phyloP scores from a whole-genome alignment of 2,113 vertebrate species.

The Riparia riparia region DNA sequence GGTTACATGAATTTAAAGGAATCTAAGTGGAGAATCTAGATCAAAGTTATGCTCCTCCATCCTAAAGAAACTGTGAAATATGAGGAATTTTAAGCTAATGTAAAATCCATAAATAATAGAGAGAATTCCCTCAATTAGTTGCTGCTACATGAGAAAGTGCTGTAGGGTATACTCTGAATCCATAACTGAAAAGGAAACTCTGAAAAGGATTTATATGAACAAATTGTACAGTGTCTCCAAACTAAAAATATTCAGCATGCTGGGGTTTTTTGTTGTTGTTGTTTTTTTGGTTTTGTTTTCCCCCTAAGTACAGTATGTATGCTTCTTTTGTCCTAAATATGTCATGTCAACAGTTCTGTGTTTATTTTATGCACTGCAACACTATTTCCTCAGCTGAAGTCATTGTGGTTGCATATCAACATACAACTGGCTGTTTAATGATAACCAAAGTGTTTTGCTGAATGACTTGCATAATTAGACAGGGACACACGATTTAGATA shows the following conservation, averaged over 20 bases:
- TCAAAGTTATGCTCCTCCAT: not conserved
- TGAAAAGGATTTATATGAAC: conserved; percentile 28
- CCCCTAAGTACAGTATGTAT: not conserved
- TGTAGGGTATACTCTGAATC: conserved; percentile 46
- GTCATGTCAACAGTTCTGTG: conserved; percentile 19
- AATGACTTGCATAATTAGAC: not conserved
- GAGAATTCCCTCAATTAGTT: conserved; percentile 33
- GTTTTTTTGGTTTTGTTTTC: not conserved
- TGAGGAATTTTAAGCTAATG: conserved; percentile 29
- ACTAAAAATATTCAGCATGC: not conserved
- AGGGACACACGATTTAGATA: not conserved
- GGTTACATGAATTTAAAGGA: not conserved
- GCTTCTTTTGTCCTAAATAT: conserved; percentile 57
- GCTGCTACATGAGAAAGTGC: conserved; percentile 10
- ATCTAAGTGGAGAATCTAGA: conserved; percentile 1
- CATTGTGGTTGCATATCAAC: not conserved
- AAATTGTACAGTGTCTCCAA: conserved; percentile 22
- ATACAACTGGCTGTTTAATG: not conserved
- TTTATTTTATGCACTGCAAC: not conserved
- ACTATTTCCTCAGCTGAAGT: not conserved
- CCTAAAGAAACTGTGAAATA: conserved; percentile 35
- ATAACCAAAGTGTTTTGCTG: conserved; percentile 18
- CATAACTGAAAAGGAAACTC: conserved; percentile 10
- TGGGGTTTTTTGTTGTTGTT: not conserved
- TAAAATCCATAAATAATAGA: conserved; percentile 57